Evolutionary conservation across 2,888 invertebrate genomes (phyloP).

Genomic region (Hymenopus coronatus): DNA sequence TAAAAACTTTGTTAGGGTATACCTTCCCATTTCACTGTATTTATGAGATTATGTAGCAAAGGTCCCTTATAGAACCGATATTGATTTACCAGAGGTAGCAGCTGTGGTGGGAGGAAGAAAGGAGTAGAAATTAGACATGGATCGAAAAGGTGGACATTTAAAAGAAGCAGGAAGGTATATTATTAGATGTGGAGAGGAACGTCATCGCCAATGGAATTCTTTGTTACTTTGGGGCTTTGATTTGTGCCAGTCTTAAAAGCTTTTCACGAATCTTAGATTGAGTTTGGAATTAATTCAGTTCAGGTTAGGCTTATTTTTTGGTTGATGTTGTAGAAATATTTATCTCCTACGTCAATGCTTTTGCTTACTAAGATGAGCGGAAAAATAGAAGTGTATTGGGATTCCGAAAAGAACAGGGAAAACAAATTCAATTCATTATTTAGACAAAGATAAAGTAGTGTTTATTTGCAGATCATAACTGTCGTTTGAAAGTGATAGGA

Average conservation of each 20-base stretch:
- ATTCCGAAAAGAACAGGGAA: no score
- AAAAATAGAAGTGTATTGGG: no score
- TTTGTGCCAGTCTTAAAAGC: background rate
- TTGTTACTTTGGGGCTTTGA: background rate
- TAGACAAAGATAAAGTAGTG: no score
- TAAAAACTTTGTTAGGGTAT: constrained; percentile 11
- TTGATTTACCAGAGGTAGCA: background rate
- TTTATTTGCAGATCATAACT: no score
- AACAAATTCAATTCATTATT: no score
- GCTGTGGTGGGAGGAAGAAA: background rate
- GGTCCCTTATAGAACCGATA: background rate
- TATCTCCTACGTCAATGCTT: no score
- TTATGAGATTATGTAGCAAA: constrained; percentile 14
- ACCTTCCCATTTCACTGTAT: constrained; percentile 1
- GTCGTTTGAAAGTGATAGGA: no score
- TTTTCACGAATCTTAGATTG: background rate
- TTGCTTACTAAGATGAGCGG: no score
- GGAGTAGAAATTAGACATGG: background rate
- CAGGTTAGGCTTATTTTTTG: background rate
- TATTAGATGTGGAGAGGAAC: background rate
- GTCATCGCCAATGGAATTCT: background rate
- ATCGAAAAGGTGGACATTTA: background rate
- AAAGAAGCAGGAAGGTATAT: background rate
- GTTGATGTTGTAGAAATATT: background rate
- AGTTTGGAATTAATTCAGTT: background rate